Evolutionary conservation across 2,888 invertebrate genomes (phyloP), one percentile per base, ranked within the genome.

Genomic region (Frankliniella fusca): DNA sequence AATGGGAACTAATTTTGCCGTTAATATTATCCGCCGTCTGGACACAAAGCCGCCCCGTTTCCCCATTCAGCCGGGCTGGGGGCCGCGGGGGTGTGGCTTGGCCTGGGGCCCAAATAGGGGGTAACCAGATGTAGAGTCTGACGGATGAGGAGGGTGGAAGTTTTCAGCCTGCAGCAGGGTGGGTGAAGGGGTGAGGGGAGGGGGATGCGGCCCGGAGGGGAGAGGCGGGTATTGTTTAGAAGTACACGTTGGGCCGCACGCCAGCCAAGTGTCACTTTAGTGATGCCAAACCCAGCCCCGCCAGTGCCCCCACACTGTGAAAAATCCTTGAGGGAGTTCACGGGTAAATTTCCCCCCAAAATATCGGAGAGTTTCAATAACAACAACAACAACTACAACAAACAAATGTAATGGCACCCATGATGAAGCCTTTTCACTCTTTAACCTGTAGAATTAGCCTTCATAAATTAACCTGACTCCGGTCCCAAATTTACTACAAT

Each of bases 241-340:
- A 70, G 70, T 70, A 70, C 70, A 70, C n/a, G 23, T 20, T 70
- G 70, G 70, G 70, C 70, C 70, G 11, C 23, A 11, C 70, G 70
- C 70, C 70, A 70, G 70, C 70, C 11, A 70, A 23, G 70, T 70
- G 70, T 70, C 70, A 23, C 23, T 70, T 70, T 70, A 70, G 70
- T 23, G 70, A 23, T 70, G 70, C 70, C 70, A 23, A 61, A 61
- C 38, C n/a, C n/a, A n/a, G n/a, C n/a, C n/a, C n/a, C n/a, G n/a
- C n/a, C n/a, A n/a, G n/a, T n/a, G n/a, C n/a, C n/a, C n/a, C n/a
- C n/a, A n/a, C n/a, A n/a, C n/a, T n/a, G n/a, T n/a, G n/a, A n/a
- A n/a, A n/a, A n/a, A n/a, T n/a, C n/a, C n/a, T n/a, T n/a, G n/a
- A n/a, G n/a, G n/a, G n/a, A n/a, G n/a, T n/a, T n/a, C n/a, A n/a